Conservation (phyloP, 2,113 vertebrate species). For the Anhinga rufa region DNA sequence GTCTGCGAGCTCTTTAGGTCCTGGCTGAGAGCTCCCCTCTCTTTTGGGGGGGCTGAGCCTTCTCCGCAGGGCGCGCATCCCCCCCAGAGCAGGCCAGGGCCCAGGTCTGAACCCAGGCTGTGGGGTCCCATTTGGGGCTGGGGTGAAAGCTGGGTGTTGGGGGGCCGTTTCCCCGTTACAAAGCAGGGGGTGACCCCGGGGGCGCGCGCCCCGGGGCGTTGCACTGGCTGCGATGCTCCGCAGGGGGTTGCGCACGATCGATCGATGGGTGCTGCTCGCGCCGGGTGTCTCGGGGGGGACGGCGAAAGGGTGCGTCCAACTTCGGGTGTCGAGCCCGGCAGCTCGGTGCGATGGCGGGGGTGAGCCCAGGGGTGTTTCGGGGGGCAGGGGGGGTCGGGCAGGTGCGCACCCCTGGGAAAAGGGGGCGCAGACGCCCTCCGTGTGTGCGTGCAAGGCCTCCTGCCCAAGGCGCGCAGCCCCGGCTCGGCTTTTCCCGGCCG, state of each 20-base stretch:
- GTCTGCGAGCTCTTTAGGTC: neutral
- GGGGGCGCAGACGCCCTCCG: neutral
- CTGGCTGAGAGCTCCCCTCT: rapidly evolving
- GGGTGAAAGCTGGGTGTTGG: neutral
- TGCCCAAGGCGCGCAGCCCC: neutral
- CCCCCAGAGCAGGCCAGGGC: too few species aligned
- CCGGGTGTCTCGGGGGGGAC: neutral
- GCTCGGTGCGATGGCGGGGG: neutral
- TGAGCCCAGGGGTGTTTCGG: neutral
- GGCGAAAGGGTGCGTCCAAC: rapidly evolving
- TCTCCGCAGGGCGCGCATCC: neutral
- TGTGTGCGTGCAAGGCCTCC: neutral
- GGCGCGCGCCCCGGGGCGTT: rapidly evolving
- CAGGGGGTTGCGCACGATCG: rapidly evolving
- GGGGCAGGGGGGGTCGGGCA: rapidly evolving
- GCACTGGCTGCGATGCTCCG: rapidly evolving
- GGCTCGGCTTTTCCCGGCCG: neutral
- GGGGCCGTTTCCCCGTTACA: neutral
- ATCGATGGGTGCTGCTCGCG: rapidly evolving
- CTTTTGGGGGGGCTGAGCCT: neutral
- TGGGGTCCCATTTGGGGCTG: neutral
- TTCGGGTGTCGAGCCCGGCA: neutral
- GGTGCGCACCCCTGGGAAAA: neutral
- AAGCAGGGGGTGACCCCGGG: neutral
- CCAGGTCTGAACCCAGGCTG: neutral